Conservation (phyloP, 2,797 vertebrate species). For the Neosilurus mollespiculum region DNA sequence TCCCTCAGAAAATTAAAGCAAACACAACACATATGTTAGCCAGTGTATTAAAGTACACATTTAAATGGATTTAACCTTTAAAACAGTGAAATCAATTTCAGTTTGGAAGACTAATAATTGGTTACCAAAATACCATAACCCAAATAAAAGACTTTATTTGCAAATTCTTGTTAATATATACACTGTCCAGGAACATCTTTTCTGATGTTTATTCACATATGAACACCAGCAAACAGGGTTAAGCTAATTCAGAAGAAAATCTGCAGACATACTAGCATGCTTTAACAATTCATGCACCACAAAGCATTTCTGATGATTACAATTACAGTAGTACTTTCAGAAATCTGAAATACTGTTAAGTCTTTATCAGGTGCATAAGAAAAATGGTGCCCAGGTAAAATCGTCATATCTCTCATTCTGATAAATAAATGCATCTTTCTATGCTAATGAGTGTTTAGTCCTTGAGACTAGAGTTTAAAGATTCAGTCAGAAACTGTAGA, state of each 20-base stretch:
- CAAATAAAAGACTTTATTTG: not conserved
- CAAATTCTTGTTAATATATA: not conserved
- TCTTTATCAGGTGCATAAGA: slow-evolving; percentile 4
- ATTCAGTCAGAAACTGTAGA: not conserved
- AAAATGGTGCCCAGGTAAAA: not conserved
- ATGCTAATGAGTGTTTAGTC: slow-evolving; percentile 7
- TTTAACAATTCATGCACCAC: not conserved
- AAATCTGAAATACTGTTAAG: not conserved
- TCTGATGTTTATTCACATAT: not conserved
- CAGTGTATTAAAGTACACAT: no score
- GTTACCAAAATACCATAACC: not conserved
- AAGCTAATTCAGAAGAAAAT: not conserved
- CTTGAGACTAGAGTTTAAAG: slow-evolving; percentile 8
- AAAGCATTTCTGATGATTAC: not conserved
- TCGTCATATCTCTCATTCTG: not conserved
- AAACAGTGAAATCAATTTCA: not conserved
- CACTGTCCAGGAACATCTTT: not conserved
- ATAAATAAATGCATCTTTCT: not conserved
- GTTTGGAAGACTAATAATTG: not conserved
- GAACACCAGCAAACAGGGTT: not conserved
- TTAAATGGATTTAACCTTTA: not conserved
- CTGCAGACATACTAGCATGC: not conserved
- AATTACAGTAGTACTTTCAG: not conserved
- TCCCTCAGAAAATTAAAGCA: not conserved
- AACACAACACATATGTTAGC: not conserved